Percentiles rank a stretch among this genome's conserved stretches.
These are phyloP conservation scores for Brachionus asplanchnoidis DNA, from an alignment of 1,140 invertebrate species.

Conservation along the genomic window DNA sequence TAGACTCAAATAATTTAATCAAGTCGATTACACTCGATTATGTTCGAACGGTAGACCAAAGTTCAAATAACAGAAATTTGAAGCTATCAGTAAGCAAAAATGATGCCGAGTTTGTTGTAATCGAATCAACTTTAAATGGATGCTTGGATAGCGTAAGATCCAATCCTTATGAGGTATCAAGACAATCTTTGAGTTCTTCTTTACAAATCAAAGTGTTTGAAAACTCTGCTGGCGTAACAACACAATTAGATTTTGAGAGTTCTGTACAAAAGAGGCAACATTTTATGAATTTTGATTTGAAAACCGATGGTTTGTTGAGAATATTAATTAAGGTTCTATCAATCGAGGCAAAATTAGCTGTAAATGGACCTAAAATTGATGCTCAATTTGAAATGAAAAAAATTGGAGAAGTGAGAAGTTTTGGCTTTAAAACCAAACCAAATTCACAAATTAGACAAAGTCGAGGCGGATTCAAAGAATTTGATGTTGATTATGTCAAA, in stretches of 20 bases:
- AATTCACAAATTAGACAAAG: neutral
- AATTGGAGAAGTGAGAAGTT: conserved; percentile 19
- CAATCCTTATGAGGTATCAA: neutral
- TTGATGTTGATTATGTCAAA: conserved; percentile 28
- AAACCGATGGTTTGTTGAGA: neutral
- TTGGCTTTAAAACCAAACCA: neutral
- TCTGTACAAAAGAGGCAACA: neutral
- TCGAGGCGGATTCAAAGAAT: neutral
- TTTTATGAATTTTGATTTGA: conserved; percentile 3
- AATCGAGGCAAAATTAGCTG: neutral
- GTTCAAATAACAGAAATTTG: neutral
- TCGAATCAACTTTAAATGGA: neutral
- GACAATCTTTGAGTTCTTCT: neutral
- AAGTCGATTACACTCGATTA: neutral
- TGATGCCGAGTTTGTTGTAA: neutral
- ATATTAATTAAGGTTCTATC: neutral
- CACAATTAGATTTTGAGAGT: neutral
- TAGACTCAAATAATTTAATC: neutral
- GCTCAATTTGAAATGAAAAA: conserved; percentile 26
- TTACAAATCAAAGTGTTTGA: neutral
- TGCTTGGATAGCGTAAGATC: neutral
- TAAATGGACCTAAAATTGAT: neutral
- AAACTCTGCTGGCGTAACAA: neutral
- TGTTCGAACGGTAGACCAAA: neutral
- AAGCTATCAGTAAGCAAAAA: neutral